phyloP scores from a whole-genome alignment of 2,797 vertebrate genomes.

The Spea hammondii region DNA sequence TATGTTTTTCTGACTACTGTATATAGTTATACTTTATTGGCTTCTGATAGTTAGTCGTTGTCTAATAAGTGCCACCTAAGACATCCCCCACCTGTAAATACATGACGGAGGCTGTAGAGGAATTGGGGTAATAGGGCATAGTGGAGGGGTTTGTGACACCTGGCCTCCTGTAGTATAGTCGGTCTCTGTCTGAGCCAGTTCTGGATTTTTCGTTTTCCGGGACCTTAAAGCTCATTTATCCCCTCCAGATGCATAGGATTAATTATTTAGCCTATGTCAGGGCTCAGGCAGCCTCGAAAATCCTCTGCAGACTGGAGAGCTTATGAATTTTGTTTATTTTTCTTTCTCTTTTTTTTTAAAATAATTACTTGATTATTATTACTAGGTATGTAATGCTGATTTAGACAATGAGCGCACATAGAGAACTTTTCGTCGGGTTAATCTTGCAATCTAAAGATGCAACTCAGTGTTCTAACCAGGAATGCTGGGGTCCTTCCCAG shows the following conservation, averaged over 20 bases:
- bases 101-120: too few relatives aligned
- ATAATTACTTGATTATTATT: conserved; percentile 15
- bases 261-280: conserved; percentile 30
- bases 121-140: too few relatives aligned
- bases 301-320: conserved; percentile 13
- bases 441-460: background rate
- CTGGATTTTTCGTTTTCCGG: background rate
- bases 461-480: too few relatives aligned
- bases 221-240: conserved; percentile 22
- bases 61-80: too few relatives aligned
- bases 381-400: background rate
- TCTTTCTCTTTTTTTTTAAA: conserved; percentile 9
- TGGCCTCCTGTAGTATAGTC: background rate
- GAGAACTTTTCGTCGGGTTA: background rate
- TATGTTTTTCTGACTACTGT: too few relatives aligned
- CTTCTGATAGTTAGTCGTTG: too few relatives aligned
- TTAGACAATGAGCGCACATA: background rate
- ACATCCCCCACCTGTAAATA: too few relatives aligned
- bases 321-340: conserved; percentile 27
- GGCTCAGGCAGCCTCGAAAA: conserved; percentile 8
- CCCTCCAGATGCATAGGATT: conserved; percentile 37
- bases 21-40: too few relatives aligned
- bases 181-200: background rate
- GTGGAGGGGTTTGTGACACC: background rate
- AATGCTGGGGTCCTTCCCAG: too few relatives aligned